A percentile compares a stretch with the other conserved stretches of the same genome.
Evolutionary conservation across 1,140 invertebrate genomes (phyloP).

Genomic region (Proales similis): DNA sequence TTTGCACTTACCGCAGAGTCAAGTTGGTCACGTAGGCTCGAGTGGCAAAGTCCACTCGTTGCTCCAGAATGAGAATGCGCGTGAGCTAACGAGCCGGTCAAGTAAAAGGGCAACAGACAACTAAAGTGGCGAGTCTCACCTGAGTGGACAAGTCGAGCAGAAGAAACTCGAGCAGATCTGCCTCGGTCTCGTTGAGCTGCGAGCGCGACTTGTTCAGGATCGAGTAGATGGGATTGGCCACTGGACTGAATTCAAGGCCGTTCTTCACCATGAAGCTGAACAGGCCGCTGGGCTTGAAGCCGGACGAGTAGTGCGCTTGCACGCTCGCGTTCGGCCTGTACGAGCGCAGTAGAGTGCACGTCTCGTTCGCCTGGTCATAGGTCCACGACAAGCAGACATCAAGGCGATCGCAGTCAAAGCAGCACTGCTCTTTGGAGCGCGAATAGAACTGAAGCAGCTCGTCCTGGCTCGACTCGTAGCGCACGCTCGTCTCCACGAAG

Average conservation of each 20-base stretch:
- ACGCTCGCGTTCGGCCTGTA: conserved; percentile 19
- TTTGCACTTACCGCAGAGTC: too few species aligned
- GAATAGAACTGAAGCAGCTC: conserved; percentile 2
- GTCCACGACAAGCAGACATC: conserved; percentile 11
- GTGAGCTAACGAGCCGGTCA: too few species aligned
- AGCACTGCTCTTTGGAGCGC: not conserved
- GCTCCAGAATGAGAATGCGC: too few species aligned
- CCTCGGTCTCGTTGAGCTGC: too few species aligned
- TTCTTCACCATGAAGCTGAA: not conserved
- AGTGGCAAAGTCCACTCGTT: too few species aligned
- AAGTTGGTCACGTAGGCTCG: too few species aligned
- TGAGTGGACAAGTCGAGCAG: too few species aligned
- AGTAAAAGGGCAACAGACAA: too few species aligned
- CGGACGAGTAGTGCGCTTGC: not conserved
- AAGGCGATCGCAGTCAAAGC: conserved; percentile 16
- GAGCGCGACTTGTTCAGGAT: too few species aligned
- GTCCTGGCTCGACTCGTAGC: not conserved
- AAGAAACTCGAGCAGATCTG: too few species aligned
- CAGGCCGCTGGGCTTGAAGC: conserved; percentile 17
- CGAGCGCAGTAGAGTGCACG: not conserved
- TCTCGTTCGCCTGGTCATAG: conserved; percentile 3
- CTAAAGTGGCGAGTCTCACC: too few species aligned
- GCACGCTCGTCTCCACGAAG: conserved; percentile 23
- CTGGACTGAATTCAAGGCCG: conserved; percentile 1
- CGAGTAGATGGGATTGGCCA: conserved; percentile 5